A percentile compares a stretch with the other conserved stretches of the same genome.
Conservation (phyloP, 2,113 vertebrate genomes). For the Odontophorus gujanensis region DNA sequence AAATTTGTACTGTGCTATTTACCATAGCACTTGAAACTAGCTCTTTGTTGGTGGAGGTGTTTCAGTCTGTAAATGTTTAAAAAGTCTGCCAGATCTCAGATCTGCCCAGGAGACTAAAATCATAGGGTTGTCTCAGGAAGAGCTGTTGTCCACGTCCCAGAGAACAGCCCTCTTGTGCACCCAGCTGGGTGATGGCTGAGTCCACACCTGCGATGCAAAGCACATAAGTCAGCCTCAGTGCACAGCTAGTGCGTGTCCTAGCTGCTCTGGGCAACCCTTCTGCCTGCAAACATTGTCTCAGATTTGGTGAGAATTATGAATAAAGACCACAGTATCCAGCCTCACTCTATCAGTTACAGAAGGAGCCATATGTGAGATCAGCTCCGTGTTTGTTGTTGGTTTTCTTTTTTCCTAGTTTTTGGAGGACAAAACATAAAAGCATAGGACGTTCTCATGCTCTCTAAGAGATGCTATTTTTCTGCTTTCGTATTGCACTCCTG, state of each 20-base stretch:
- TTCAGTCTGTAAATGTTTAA: background rate
- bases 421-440: background rate
- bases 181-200: background rate
- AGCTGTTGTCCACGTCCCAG: background rate
- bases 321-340: background rate
- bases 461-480: background rate
- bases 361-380: background rate
- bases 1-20: background rate
- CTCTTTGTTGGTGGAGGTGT: fast-evolving
- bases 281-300: background rate
- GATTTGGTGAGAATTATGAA: background rate
- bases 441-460: background rate
- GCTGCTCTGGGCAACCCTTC: background rate
- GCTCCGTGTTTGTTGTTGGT: background rate
- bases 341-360: background rate
- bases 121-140: background rate
- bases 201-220: background rate
- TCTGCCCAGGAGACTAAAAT: background rate
- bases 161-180: background rate
- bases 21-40: background rate
- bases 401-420: background rate
- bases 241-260: background rate
- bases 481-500: background rate
- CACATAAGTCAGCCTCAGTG: background rate
- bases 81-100: background rate